Evolutionary conservation across 2,113 vertebrate genomes (phyloP).

Genomic region (Ia io): DNA sequence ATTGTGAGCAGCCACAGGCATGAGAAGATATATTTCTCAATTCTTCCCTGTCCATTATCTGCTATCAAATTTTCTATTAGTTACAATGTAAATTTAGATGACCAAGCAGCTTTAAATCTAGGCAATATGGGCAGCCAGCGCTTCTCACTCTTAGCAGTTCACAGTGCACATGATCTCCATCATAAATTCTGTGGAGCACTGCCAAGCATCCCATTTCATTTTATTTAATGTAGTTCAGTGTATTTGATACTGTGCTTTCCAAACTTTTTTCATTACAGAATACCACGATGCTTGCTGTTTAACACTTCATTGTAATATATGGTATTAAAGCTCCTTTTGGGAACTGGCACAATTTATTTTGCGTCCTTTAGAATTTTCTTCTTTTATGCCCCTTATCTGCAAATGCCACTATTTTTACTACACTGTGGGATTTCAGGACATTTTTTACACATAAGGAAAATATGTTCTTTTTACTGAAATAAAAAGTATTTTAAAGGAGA

Average conservation of each 20-base stretch:
- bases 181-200: background rate
- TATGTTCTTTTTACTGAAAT: background rate
- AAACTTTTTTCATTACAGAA: background rate
- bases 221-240: background rate
- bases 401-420: background rate
- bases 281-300: background rate
- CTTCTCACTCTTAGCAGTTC: background rate
- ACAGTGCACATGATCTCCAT: accelerated
- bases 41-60: background rate
- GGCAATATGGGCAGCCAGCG: accelerated
- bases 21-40: background rate
- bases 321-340: background rate
- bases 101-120: background rate
- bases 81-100: background rate
- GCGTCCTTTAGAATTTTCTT: background rate
- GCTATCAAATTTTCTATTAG: background rate
- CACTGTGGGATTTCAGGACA: background rate
- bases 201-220: background rate
- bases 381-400: background rate
- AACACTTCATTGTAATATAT: background rate
- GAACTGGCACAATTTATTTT: background rate
- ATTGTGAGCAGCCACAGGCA: background rate
- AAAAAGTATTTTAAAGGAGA: background rate
- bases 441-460: background rate
- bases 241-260: background rate